These are phyloP conservation scores for Noctua pronuba DNA, from an alignment of 2,888 invertebrate species.

Conservation along the genomic window DNA sequence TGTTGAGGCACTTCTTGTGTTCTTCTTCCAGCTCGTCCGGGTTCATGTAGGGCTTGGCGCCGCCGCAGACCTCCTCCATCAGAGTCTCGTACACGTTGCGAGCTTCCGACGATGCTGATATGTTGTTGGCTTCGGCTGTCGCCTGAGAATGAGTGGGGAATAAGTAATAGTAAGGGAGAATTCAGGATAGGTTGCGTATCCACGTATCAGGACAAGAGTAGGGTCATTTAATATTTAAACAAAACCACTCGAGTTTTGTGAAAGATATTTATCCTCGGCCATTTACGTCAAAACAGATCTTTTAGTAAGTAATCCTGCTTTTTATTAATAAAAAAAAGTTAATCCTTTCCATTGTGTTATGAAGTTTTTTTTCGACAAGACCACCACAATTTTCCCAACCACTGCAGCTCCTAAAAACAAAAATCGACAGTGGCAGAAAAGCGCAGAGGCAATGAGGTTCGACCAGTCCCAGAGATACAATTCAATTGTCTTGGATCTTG, in stretches of 20 bases:
- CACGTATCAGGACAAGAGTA: not conserved
- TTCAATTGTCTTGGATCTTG: not conserved
- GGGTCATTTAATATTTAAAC: too few species aligned
- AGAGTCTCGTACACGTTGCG: constrained; percentile 96
- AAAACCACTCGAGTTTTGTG: not conserved
- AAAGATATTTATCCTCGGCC: not conserved
- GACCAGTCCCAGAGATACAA: not conserved
- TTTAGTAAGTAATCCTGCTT: too few species aligned
- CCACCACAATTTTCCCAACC: not conserved
- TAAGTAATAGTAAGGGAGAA: not conserved
- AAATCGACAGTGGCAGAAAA: not conserved
- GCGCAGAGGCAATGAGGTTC: not conserved
- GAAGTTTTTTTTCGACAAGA: not conserved
- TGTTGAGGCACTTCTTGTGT: constrained; percentile 94
- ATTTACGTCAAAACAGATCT: not conserved
- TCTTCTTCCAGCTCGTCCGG: constrained; percentile 95
- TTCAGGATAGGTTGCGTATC: not conserved
- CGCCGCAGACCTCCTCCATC: constrained; percentile 99
- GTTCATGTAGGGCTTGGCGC: constrained; percentile 97
- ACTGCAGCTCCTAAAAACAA: not conserved
- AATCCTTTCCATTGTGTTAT: not conserved
- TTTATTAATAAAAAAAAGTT: too few species aligned
- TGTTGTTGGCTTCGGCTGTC: constrained; percentile 99
- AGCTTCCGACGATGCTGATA: constrained; percentile 98
- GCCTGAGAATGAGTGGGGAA: constrained; percentile 90